A percentile compares a stretch with the other conserved stretches of the same genome.
Evolutionary conservation across 2,113 vertebrate genomes (phyloP).

Genomic region (Apus apus): DNA sequence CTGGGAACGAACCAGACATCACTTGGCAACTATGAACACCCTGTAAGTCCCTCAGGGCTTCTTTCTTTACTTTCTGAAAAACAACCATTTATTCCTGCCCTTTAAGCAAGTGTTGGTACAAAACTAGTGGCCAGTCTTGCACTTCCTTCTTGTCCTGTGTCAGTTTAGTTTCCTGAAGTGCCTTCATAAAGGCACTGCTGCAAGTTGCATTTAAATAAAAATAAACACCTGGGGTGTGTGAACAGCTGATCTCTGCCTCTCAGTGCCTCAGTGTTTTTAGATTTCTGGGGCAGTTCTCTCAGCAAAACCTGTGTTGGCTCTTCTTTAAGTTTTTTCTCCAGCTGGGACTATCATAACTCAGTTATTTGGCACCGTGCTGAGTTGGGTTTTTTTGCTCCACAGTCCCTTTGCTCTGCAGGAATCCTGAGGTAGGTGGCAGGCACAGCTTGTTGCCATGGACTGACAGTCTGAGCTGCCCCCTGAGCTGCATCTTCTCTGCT

Average conservation of each 20-base stretch:
- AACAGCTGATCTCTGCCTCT: neutral
- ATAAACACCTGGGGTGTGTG: neutral
- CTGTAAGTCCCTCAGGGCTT: neutral
- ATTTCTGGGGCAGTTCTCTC: neutral
- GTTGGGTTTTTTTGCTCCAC: neutral
- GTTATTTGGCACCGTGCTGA: neutral
- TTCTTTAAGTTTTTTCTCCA: neutral
- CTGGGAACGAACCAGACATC: neutral
- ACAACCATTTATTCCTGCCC: neutral
- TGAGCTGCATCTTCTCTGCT: neutral
- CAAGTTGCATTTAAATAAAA: neutral
- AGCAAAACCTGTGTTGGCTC: neutral
- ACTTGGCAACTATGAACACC: neutral
- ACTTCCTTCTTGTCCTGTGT: neutral
- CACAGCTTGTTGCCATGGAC: neutral
- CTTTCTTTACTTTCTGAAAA: neutral
- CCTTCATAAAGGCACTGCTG: neutral
- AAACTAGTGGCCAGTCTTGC: neutral
- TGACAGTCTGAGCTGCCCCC: neutral
- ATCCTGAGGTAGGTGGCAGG: fast-evolving
- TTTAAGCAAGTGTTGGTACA: neutral
- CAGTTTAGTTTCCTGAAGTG: neutral
- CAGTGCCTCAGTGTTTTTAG: neutral
- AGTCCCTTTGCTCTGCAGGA: neutral
- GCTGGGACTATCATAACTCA: neutral